Conservation (phyloP, 2,113 vertebrate genomes). For the Ochotona princeps region DNA sequence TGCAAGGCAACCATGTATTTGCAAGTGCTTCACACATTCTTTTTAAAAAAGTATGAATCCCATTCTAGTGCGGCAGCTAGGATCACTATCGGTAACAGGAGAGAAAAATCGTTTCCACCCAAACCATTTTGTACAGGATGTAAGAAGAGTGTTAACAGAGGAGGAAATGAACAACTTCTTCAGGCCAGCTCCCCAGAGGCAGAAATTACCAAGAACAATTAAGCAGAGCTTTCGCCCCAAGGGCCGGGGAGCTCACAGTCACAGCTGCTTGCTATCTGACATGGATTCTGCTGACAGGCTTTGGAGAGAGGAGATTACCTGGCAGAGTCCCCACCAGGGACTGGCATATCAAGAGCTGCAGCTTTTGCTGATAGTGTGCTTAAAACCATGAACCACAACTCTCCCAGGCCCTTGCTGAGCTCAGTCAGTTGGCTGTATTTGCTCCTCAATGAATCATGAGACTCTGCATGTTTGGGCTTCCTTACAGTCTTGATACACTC, state of each 20-base stretch:
- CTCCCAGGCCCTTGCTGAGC: not conserved
- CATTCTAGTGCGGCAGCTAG: not conserved
- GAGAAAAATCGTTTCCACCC: not conserved
- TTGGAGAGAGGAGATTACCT: not conserved
- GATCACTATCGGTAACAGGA: not conserved
- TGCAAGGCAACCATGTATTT: not conserved
- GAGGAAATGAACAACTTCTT: conserved; percentile 53
- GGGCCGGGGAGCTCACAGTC: not conserved
- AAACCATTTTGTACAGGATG: not conserved
- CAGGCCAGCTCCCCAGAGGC: conserved; percentile 28
- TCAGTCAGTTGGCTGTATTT: conserved; percentile 4
- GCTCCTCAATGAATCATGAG: not conserved
- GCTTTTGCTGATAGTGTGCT: conserved; percentile 11
- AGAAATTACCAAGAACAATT: conserved; percentile 56
- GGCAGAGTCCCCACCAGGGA: not conserved
- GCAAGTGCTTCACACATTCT: not conserved
- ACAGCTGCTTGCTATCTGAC: conserved; percentile 35
- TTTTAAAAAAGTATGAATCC: not conserved
- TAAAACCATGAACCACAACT: conserved; percentile 4
- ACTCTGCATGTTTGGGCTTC: not conserved
- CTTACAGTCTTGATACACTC: conserved; percentile 7
- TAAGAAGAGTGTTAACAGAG: conserved; percentile 37
- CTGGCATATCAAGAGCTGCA: not conserved
- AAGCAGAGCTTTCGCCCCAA: not conserved
- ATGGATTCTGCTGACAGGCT: not conserved